phyloP scores from a whole-genome alignment of 2,113 vertebrate species.

The Psammodynastes pulverulentus region DNA sequence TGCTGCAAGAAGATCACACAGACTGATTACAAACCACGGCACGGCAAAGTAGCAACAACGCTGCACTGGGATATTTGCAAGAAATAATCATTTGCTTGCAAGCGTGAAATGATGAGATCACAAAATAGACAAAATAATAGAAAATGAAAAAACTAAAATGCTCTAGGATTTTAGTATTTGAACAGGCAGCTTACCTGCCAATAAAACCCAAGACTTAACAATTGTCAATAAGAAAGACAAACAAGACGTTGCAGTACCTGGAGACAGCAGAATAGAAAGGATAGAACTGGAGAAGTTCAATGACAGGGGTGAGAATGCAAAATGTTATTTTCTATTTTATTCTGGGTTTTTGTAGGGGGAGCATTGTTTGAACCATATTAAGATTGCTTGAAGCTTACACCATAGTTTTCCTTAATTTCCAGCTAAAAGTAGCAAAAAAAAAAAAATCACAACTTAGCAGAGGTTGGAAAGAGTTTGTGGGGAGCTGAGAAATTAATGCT shows the following conservation, averaged over 20 bases:
- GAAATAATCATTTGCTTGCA: neutral
- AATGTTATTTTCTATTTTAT: neutral
- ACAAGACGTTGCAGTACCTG: neutral
- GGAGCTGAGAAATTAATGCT: neutral
- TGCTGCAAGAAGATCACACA: neutral
- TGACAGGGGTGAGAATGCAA: neutral
- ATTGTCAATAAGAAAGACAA: neutral
- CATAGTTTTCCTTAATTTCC: neutral
- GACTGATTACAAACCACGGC: neutral
- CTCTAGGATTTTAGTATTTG: neutral
- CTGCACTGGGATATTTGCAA: neutral
- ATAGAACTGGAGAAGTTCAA: neutral
- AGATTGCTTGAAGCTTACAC: neutral
- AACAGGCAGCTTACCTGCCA: neutral
- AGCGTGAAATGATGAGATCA: neutral
- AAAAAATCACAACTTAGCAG: neutral
- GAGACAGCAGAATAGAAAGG: neutral
- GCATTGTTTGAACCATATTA: neutral
- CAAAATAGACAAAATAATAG: neutral
- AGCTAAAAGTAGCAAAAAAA: neutral
- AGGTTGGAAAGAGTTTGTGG: neutral
- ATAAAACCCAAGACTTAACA: neutral
- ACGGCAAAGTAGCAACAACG: neutral
- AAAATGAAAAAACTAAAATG: neutral
- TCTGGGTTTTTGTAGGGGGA: neutral